Evolutionary conservation across 2,113 vertebrate genomes (phyloP).

Genomic region (Pelodiscus sinensis): DNA sequence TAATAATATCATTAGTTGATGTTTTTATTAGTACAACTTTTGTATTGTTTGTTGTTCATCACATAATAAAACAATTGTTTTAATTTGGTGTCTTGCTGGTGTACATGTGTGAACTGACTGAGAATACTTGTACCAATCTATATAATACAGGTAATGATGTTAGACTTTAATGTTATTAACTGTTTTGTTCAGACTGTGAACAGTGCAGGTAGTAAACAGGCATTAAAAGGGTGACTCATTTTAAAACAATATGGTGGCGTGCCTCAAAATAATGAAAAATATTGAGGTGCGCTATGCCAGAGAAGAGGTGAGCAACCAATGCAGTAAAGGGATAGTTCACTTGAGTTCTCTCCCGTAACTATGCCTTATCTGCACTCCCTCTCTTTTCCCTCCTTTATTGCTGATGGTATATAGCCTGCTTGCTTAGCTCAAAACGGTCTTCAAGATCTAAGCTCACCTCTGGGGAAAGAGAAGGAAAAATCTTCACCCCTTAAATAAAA

Average conservation of each 20-base stretch:
- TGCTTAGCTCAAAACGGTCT: background rate
- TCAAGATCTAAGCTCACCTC: background rate
- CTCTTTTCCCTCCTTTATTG: background rate
- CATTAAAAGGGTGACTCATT: too few species aligned
- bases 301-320: background rate
- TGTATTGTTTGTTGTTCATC: background rate
- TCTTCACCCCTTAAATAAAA: background rate
- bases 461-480: background rate
- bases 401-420: background rate
- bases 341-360: background rate
- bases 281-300: background rate
- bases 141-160: too few species aligned
- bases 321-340: background rate
- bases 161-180: background rate
- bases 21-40: background rate
- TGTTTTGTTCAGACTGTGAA: too few species aligned
- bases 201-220: too few species aligned
- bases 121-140: too few species aligned
- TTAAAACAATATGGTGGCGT: background rate
- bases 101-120: too few species aligned
- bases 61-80: background rate
- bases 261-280: background rate
- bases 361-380: background rate
- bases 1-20: background rate
- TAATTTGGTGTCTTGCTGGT: too few species aligned